These are phyloP conservation scores for Sitodiplosis mosellana DNA, from an alignment of 1,140 invertebrate genomes.

Conservation along the genomic window DNA sequence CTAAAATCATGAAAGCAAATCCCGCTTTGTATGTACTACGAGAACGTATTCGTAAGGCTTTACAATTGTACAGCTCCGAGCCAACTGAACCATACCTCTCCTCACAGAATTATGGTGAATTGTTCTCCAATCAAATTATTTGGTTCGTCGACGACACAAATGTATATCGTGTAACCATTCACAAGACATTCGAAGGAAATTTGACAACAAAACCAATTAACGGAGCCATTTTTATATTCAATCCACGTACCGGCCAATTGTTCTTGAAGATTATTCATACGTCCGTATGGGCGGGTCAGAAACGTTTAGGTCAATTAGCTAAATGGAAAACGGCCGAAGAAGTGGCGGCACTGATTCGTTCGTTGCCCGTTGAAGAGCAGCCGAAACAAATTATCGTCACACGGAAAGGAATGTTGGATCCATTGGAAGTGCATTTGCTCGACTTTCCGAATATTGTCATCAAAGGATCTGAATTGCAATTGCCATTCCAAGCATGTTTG, in stretches of 20 bases:
- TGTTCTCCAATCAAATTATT: conserved; percentile 99
- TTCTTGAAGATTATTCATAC: conserved; percentile 99
- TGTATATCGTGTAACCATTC: conserved; percentile 98
- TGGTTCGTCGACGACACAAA: conserved; percentile 99
- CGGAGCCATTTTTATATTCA: conserved; percentile 99
- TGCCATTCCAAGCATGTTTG: conserved; percentile 97
- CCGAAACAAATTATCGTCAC: conserved; percentile 99
- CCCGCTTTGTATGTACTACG: conserved; percentile 94
- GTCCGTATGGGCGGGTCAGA: conserved; percentile 97
- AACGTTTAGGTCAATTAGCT: conserved; percentile 80
- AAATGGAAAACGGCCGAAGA: conserved; percentile 99
- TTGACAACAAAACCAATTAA: conserved; percentile 99
- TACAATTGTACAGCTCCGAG: conserved; percentile 97
- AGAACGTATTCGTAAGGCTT: conserved; percentile 92
- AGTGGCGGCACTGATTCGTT: conserved; percentile 97
- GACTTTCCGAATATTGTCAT: conserved; percentile 99
- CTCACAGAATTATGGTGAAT: conserved; percentile 97
- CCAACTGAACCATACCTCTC: conserved; percentile 98
- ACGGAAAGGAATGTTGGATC: conserved; percentile 98
- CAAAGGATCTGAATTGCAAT: conserved; percentile 94
- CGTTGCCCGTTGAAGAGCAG: conserved; percentile 97
- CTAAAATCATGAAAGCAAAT: conserved; percentile 99
- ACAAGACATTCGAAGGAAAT: conserved; percentile 99
- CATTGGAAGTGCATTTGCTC: conserved; percentile 93
- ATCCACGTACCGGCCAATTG: conserved; percentile 96